Evolutionary conservation across 2,888 invertebrate species (phyloP), one percentile per base, ranked within the genome.

Genomic region (Anorthoa munda): DNA sequence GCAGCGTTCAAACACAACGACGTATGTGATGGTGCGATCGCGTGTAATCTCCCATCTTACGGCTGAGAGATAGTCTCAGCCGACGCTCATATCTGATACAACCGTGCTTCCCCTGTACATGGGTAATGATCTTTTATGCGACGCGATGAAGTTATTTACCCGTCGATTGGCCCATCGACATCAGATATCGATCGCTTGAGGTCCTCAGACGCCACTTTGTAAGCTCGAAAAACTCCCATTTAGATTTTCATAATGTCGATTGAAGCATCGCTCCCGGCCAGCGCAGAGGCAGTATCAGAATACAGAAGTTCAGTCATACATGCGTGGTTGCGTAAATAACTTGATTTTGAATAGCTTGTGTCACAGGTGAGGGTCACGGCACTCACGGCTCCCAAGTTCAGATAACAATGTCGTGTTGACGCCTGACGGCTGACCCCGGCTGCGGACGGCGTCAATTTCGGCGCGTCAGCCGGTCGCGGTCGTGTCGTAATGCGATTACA

Each of bases 71-170:
- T 86, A 86, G n/a, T 87, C 87, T 86, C 71, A n/a, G 72, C 77
- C 86, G 82, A 84, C 64, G 65, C 64, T 67, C 85, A 79, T 91
- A 92, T 92, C 92, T 86, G 90, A 91, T 91, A 89, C 89, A 87
- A 87, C 81, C 83, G 85, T 83, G 88, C 88, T 89, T 88, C 89
- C 84, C 84, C 83, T 88, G 84, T 85, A 87, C 87, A 82, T 79
- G 82, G 84, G 86, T 88, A 89, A 91, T 92, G 91, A 92, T 91
- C 89, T 92, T 92, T 92, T 92, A 91, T 90, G 87, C 86, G 85
- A 77, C 65, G 86, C 77, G 89, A 92, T 93, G 89, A 92, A 93
- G 93, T 90, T 92, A 92, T 93, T 92, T 88, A 84, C 86, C 84
- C 85, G 81, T 85, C 84, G 86, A 91, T 90, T 88, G 88, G 82